phyloP scores from a whole-genome alignment of 2,797 vertebrate genomes.

The Strix occidentalis region DNA sequence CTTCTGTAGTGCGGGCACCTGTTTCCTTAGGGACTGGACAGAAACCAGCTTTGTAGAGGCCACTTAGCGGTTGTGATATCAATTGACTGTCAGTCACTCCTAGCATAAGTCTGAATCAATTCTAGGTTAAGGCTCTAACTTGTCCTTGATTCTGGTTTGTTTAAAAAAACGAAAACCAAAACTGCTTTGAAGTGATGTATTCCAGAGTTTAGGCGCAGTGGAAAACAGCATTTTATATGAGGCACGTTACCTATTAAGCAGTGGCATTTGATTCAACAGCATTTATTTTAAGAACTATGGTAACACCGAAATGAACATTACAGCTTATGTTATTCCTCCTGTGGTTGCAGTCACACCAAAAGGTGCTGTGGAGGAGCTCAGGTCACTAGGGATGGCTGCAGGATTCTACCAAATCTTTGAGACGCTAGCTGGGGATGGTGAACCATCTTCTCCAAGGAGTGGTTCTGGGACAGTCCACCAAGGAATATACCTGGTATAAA shows the following conservation, averaged over 20 bases:
- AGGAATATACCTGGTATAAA: background rate
- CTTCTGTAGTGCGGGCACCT: background rate
- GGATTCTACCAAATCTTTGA: background rate
- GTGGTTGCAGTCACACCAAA: background rate
- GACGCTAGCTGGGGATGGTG: background rate
- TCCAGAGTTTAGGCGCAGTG: background rate
- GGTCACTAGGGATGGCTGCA: background rate
- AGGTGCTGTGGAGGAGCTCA: background rate
- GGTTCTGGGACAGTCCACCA: background rate
- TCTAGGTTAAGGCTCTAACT: background rate
- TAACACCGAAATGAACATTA: background rate
- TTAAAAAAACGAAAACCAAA: background rate
- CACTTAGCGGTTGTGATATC: background rate
- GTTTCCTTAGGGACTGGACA: background rate
- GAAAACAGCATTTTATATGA: background rate
- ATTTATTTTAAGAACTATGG: background rate
- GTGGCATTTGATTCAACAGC: fast-evolving
- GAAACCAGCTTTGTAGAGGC: background rate
- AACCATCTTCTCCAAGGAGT: background rate
- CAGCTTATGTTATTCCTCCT: background rate
- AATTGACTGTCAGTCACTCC: background rate
- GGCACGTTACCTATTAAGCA: fast-evolving
- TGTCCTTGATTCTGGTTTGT: background rate
- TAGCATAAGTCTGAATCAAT: background rate
- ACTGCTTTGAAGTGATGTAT: background rate